Percentiles rank a stretch among this genome's conserved stretches.
Conservation (phyloP, 2,888 invertebrate species). For the Clanis bilineata region DNA sequence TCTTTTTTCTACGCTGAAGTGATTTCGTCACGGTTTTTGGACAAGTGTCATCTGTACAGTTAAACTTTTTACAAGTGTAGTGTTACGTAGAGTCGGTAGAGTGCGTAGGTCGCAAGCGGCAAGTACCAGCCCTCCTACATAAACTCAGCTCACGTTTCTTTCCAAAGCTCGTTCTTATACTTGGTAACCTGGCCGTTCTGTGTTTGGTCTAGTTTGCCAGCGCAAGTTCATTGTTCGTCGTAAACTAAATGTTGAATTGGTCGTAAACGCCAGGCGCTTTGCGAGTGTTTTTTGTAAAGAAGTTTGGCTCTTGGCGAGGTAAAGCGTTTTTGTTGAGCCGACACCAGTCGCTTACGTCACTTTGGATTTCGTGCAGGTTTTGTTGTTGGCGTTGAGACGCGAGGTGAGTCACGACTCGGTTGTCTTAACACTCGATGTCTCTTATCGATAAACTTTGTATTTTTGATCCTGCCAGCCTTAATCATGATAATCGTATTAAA, state of each 20-base stretch:
- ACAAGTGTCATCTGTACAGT: constrained; percentile 44
- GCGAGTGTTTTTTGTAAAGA: constrained; percentile 56
- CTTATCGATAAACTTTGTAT: constrained; percentile 15
- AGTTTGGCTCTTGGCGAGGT: constrained; percentile 58
- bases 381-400: constrained; percentile 80
- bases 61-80: constrained; percentile 24
- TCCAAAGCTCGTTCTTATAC: constrained; percentile 62
- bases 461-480: neutral
- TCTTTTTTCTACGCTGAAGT: constrained; percentile 24
- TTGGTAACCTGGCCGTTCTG: constrained; percentile 57
- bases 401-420: constrained; percentile 76
- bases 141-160: constrained; percentile 43
- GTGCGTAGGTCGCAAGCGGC: constrained; percentile 27
- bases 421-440: constrained; percentile 55
- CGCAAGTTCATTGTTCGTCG: constrained; percentile 79
- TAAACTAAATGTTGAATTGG: constrained; percentile 42
- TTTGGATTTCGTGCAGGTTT: constrained; percentile 58
- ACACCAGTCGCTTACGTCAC: constrained; percentile 66
- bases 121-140: constrained; percentile 47
- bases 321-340: constrained; percentile 61
- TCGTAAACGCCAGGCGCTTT: constrained; percentile 65
- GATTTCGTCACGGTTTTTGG: constrained; percentile 38
- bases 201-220: constrained; percentile 80
- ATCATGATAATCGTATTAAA: neutral
- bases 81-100: constrained; percentile 27